Base-by-base conservation (phyloP, 2,888 invertebrate genomes). In the Sylvicola cinctus region DNA sequence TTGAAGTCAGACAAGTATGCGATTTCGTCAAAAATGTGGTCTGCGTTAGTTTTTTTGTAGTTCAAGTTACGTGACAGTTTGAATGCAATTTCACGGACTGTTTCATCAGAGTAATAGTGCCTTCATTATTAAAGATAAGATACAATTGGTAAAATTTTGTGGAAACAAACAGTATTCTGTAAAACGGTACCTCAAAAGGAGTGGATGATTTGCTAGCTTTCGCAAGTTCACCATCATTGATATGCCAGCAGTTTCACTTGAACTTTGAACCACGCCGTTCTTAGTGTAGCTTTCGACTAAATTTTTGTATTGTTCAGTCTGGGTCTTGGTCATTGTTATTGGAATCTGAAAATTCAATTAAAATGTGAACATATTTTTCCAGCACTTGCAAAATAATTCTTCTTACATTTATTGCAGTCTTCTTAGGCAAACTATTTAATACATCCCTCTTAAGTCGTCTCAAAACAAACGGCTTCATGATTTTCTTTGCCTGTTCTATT, bases 401-500 rank as follows among this genome's bases (percentile, higher is more conserved):
- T 29, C 59, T 49, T 33, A 76, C 65, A 2, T 77, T 66, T 33
- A 68, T 60, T 40, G 87, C 81, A 3, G 63, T 67, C 59, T 95
- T 96, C 45, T 66, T 58, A 0, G 95, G 95, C 45, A 96, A 58
- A 55, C 87, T 81, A 37, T 73, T 70, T 0, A 87, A 62, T 0
- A 91, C 91, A 45, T 91, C 85, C 15, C 67, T 60, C 56, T 95
- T 95, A 31, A 93, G 60, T 37, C 96, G 63, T 13, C 95, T 63
- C 30, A 96, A 62, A 3, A 95, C 74, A 54, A 96, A 96, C 0
- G 96, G 96, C 52, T 81, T 83, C 81, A 96, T 90, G 43, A 96
- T 93, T 33, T 78, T 67, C 52, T 95, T 93, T 0, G 95, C 95
- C 48, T 91, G 84, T 11, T 74, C 74, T 29, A 96, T 81, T 54